A percentile compares a stretch with the other conserved stretches of the same genome.
Evolutionary conservation across 1,140 invertebrate genomes (phyloP).

Genomic region (Drosophila fuyamai): DNA sequence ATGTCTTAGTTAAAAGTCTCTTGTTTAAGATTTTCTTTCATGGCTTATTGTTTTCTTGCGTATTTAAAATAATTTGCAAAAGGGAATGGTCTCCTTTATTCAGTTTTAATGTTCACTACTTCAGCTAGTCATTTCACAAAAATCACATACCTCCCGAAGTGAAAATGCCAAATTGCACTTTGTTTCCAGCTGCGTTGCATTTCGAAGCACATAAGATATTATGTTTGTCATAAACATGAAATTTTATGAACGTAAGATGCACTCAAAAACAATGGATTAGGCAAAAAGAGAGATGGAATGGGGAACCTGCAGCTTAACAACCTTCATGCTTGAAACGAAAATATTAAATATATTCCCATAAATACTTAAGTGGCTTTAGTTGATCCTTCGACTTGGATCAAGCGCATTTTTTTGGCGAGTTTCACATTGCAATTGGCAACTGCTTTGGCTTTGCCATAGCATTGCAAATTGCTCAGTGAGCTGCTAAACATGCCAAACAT

Average conservation of each 20-base stretch:
- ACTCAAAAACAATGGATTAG: constrained; percentile 34
- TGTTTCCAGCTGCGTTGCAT: constrained; percentile 40
- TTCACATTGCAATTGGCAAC: constrained; percentile 52
- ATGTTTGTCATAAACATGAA: constrained; percentile 54
- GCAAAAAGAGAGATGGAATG: neutral
- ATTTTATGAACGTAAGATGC: constrained; percentile 10
- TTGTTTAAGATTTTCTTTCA: too few relatives aligned
- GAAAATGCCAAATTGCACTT: constrained; percentile 17
- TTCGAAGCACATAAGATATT: constrained; percentile 12
- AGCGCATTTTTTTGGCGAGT: constrained; percentile 34
- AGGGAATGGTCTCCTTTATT: neutral
- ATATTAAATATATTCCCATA: constrained; percentile 47
- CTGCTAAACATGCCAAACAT: constrained; percentile 77
- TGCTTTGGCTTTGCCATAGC: constrained; percentile 26
- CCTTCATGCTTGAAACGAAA: constrained; percentile 8
- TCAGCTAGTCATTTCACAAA: neutral
- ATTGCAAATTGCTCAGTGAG: constrained; percentile 69
- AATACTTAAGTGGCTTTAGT: constrained; percentile 38
- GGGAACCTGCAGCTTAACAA: constrained; percentile 7
- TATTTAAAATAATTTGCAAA: too few relatives aligned
- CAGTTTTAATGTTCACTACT: neutral
- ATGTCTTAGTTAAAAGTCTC: too few relatives aligned
- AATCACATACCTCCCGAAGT: neutral
- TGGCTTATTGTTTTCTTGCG: too few relatives aligned
- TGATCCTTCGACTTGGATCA: constrained; percentile 30